A percentile compares a stretch with the other conserved stretches of the same genome.
Evolutionary conservation across 2,797 vertebrate species (phyloP).

Genomic region (Todus mexicanus): DNA sequence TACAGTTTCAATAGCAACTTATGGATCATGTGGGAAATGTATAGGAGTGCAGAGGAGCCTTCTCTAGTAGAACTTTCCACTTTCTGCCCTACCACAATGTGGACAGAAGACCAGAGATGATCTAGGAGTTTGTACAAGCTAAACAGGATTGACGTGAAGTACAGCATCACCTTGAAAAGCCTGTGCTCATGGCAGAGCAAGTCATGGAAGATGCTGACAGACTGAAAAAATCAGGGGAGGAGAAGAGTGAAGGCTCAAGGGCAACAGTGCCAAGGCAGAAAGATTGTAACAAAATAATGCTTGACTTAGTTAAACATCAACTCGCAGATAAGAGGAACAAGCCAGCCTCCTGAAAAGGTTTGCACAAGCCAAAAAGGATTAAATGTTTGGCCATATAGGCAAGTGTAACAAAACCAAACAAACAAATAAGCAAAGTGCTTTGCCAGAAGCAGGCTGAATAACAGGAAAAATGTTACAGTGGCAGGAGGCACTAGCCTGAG

Average conservation of each 20-base stretch:
- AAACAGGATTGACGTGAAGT: accelerated
- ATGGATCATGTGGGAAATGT: background rate
- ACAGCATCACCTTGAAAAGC: background rate
- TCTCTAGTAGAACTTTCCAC: background rate
- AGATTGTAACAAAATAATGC: background rate
- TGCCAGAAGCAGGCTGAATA: background rate
- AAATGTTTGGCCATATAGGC: background rate
- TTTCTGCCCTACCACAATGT: background rate
- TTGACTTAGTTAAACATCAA: background rate
- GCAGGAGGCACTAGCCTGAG: background rate
- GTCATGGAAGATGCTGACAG: background rate
- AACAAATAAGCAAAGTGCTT: background rate
- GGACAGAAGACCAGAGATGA: background rate
- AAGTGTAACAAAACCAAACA: background rate
- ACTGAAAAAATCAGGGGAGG: background rate
- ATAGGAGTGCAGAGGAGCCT: background rate
- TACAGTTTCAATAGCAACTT: background rate
- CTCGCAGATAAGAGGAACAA: background rate
- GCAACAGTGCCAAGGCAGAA: background rate
- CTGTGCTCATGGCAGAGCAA: background rate
- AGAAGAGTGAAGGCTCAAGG: background rate
- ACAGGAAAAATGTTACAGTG: background rate
- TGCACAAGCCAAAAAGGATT: background rate
- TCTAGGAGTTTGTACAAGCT: background rate
- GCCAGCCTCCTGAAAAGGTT: background rate